These are phyloP conservation scores for Sapajus apella DNA, from an alignment of 2,113 vertebrate genomes.

Conservation along the genomic window DNA sequence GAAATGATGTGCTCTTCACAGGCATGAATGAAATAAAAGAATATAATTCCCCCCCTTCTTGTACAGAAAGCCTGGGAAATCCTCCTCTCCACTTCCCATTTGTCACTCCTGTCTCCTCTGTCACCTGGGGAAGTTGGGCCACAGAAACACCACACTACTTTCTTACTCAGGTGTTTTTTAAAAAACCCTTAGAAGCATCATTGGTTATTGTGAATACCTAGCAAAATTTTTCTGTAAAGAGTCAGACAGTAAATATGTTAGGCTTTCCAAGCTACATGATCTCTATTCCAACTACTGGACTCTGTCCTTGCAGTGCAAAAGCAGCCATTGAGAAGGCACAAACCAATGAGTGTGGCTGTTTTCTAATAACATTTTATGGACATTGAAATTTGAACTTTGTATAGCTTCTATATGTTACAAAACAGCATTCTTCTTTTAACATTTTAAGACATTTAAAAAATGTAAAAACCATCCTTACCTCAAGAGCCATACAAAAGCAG, in stretches of 20 bases:
- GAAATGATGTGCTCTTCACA: not conserved
- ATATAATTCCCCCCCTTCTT: not conserved
- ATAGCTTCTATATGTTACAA: slow-evolving; percentile 24
- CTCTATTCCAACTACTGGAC: not conserved
- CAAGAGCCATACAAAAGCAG: not conserved
- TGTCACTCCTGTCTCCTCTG: not conserved
- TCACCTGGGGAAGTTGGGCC: not conserved
- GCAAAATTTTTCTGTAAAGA: not conserved
- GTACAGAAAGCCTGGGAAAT: not conserved
- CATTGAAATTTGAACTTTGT: slow-evolving; percentile 1
- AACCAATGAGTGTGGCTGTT: not conserved
- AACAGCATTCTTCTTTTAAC: not conserved
- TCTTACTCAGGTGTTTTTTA: not conserved
- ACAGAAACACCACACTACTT: not conserved
- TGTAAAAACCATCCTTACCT: not conserved
- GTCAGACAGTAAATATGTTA: not conserved
- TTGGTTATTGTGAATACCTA: not conserved
- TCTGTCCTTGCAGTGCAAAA: not conserved
- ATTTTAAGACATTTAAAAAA: not conserved
- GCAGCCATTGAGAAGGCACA: not conserved
- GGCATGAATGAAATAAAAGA: not conserved
- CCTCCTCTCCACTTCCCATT: not conserved
- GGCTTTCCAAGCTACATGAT: not conserved
- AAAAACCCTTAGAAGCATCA: not conserved
- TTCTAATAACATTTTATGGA: not conserved